Conservation (phyloP, 1,140 invertebrate genomes). For the Heliothis virescens region DNA sequence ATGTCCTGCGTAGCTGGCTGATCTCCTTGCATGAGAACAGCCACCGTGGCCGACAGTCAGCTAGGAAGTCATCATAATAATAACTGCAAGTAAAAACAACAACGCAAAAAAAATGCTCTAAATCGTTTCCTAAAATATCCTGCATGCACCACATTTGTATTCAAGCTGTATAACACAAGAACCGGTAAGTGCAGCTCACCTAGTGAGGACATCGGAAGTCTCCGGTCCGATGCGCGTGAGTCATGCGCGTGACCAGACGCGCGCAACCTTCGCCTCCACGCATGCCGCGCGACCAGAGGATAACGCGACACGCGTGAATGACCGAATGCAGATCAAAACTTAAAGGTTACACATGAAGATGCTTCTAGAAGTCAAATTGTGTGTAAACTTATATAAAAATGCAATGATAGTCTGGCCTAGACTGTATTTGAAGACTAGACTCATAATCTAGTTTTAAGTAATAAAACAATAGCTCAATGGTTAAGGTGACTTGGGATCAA, state of each 20-base stretch:
- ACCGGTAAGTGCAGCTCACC: neutral
- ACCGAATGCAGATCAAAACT: neutral
- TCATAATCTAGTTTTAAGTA: too few species aligned
- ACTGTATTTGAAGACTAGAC: too few species aligned
- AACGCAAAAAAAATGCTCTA: neutral
- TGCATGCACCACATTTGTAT: neutral
- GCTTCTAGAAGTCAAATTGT: neutral
- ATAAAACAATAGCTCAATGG: too few species aligned
- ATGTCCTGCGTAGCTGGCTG: too few species aligned
- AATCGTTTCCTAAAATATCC: neutral
- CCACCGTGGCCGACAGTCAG: too few species aligned
- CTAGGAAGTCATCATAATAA: too few species aligned
- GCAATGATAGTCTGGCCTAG: too few species aligned
- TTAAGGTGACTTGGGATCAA: too few species aligned
- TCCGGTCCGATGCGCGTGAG: slow-evolving; percentile 15
- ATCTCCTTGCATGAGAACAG: too few species aligned
- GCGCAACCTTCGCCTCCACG: neutral
- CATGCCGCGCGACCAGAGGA: neutral
- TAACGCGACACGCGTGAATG: neutral
- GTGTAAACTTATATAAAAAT: neutral
- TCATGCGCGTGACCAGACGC: slow-evolving; percentile 20
- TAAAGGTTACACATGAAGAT: neutral
- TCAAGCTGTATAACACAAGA: neutral
- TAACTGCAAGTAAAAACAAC: too few species aligned
- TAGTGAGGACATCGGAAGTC: slow-evolving; percentile 19